Percentiles rank a stretch among this genome's conserved stretches.
Conservation (phyloP, 1,140 invertebrate species). For the Brachionus sp. region DNA sequence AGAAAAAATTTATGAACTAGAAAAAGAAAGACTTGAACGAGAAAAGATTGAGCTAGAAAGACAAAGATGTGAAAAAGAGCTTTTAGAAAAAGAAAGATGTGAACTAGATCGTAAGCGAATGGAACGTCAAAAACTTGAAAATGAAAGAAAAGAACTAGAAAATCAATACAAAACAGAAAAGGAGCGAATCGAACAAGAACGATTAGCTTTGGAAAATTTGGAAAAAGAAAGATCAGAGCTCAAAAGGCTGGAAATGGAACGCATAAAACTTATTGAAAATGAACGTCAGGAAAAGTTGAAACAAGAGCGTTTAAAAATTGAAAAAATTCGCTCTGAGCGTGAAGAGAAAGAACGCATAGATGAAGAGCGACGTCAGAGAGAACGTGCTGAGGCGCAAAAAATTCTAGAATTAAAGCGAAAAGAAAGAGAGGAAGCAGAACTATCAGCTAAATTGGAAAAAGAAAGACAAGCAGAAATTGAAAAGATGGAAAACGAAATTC, state of each 20-base stretch:
- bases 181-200: not conserved
- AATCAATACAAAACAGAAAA: not conserved
- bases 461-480: not conserved
- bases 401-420: slow-evolving; percentile 6
- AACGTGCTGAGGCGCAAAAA: not conserved
- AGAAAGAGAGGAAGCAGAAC: not conserved
- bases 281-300: not conserved
- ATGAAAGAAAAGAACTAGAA: not conserved
- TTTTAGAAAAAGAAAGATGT: not conserved
- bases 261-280: not conserved
- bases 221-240: not conserved
- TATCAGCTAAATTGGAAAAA: not conserved
- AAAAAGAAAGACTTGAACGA: not conserved
- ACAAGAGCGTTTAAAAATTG: not conserved
- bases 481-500: not conserved
- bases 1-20: not conserved
- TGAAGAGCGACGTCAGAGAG: not conserved
- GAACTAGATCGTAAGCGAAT: not conserved
- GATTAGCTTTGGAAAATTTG: not conserved
- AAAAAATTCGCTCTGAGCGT: not conserved
- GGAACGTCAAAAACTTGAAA: slow-evolving; percentile 1
- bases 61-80: not conserved
- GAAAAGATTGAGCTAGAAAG: slow-evolving; percentile 2
- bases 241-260: not conserved
- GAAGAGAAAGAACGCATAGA: not conserved